phyloP scores from a whole-genome alignment of 2,797 vertebrate species.

The Spheniscus humboldti region DNA sequence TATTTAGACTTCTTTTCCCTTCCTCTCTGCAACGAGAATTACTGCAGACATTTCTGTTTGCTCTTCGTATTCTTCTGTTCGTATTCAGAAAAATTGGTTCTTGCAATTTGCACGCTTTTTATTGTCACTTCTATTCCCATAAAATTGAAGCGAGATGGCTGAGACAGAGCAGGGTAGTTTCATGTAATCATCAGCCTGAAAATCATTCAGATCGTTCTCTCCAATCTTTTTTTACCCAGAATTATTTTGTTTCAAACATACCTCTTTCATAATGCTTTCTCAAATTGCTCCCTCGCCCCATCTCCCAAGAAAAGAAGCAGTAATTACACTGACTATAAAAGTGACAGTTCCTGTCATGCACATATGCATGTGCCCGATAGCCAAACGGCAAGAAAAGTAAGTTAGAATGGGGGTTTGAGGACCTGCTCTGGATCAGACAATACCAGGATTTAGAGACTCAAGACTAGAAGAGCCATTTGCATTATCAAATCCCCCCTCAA shows the following conservation, averaged over 20 bases:
- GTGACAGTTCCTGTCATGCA: not conserved
- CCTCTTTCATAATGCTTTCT: not conserved
- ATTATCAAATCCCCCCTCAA: not conserved
- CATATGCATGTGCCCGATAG: not conserved
- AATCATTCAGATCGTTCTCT: not conserved
- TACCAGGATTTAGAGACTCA: not conserved
- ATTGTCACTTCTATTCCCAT: not conserved
- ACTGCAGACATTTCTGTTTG: not conserved
- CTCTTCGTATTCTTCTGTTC: not conserved
- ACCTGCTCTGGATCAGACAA: not conserved
- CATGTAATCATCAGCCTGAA: not conserved
- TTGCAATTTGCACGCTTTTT: constrained; percentile 3
- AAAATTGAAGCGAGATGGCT: not conserved
- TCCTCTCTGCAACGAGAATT: not conserved
- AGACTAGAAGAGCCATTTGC: not conserved
- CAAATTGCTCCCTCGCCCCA: not conserved
- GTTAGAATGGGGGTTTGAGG: not conserved
- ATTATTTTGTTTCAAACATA: not conserved
- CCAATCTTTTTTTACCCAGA: not conserved
- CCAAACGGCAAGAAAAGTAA: not conserved
- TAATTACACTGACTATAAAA: not conserved
- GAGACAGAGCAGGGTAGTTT: not conserved
- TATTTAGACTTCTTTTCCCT: not conserved
- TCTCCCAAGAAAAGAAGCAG: not conserved
- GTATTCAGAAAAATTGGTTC: not conserved